These are phyloP conservation scores for Monodelphis domestica DNA, from an alignment of 2,797 vertebrate species.

Conservation along the genomic window DNA sequence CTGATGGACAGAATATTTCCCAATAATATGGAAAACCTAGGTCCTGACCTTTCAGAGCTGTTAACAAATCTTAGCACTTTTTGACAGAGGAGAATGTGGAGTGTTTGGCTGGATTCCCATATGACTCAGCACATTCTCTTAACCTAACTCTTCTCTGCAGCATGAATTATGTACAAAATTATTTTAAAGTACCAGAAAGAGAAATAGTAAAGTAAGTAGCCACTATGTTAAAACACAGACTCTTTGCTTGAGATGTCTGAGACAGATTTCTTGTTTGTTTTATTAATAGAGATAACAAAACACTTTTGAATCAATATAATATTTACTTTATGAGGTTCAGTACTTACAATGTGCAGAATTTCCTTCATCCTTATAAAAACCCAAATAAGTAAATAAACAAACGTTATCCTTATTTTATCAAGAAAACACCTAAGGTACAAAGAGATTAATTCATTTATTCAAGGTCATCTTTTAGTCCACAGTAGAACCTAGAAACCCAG, in stretches of 20 bases:
- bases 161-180: slow-evolving; percentile 15
- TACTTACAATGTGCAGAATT: neutral
- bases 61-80: slow-evolving; percentile 26
- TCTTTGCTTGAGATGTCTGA: neutral
- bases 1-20: slow-evolving; percentile 20
- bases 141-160: neutral
- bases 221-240: neutral
- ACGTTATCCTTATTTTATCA: neutral
- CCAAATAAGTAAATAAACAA: neutral
- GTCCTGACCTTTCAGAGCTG: neutral
- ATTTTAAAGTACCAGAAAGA: neutral
- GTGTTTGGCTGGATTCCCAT: slow-evolving; percentile 31
- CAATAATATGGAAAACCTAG: slow-evolving; percentile 21
- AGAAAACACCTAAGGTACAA: neutral
- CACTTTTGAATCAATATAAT: neutral
- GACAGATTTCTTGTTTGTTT: neutral
- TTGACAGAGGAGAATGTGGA: slow-evolving; percentile 13
- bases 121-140: slow-evolving; percentile 26
- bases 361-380: neutral
- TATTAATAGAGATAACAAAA: slow-evolving; percentile 9
- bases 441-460: neutral
- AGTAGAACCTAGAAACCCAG: neutral
- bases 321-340: slow-evolving; percentile 4
- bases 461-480: neutral
- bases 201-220: neutral